Conservation (phyloP, 1,140 invertebrate species). For the Zaprionus davidi region DNA sequence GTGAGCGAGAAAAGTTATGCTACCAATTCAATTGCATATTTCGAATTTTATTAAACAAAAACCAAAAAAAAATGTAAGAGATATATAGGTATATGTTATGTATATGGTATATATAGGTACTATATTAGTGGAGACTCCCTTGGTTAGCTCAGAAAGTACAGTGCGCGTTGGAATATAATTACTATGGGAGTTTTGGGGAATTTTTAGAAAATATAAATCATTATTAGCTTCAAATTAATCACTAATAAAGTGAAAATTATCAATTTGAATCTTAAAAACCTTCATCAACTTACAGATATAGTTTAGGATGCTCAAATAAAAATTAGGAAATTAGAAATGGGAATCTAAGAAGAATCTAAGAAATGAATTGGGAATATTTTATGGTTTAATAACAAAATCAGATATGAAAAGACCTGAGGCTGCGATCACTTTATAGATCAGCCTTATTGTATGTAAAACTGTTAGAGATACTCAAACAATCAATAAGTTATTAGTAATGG, state of each 20-base stretch:
- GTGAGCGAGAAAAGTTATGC: slow-evolving; percentile 34
- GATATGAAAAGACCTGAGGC: rapidly evolving
- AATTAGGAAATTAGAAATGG: too few relatives aligned
- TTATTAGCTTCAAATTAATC: too few relatives aligned
- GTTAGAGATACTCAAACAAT: not conserved
- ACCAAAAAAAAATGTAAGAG: not conserved
- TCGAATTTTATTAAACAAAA: slow-evolving; percentile 6
- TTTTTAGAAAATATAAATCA: too few relatives aligned
- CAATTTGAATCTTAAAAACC: too few relatives aligned
- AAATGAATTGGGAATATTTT: not conserved
- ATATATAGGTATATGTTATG: not conserved
- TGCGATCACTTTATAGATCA: too few relatives aligned
- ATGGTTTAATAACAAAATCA: not conserved
- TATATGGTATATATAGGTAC: slow-evolving; percentile 6
- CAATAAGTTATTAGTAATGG: not conserved
- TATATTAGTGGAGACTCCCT: slow-evolving; percentile 13
- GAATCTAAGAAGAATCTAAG: not conserved
- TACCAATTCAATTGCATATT: slow-evolving; percentile 5
- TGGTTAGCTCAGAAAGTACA: not conserved
- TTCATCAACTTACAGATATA: too few relatives aligned
- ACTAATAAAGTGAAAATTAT: too few relatives aligned
- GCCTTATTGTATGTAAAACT: too few relatives aligned
- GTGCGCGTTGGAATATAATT: not conserved
- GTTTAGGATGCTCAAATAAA: too few relatives aligned
- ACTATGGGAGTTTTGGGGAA: not conserved